These are phyloP conservation scores for Cairina moschata DNA, from an alignment of 2,113 vertebrate species.

Conservation along the genomic window DNA sequence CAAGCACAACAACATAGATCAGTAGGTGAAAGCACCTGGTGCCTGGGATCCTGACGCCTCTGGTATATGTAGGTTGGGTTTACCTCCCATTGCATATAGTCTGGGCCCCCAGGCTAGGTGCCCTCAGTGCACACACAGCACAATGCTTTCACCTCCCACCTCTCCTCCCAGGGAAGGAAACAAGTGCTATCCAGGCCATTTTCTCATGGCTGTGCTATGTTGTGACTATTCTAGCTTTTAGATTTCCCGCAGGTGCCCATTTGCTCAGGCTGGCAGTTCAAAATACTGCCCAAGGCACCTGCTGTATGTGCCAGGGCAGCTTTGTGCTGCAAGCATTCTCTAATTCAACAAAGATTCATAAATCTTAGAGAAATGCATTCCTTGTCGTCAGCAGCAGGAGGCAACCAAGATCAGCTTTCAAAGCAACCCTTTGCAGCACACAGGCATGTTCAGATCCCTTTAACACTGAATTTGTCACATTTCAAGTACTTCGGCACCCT, in stretches of 20 bases:
- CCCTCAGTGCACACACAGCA: accelerated
- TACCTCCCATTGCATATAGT: background rate
- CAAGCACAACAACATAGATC: background rate
- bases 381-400: background rate
- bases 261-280: background rate
- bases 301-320: background rate
- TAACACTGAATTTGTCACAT: background rate
- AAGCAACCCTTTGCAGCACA: background rate
- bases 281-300: background rate
- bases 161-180: background rate
- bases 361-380: background rate
- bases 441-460: background rate
- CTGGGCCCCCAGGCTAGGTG: background rate
- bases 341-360: background rate
- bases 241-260: background rate
- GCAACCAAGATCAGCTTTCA: background rate
- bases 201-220: background rate
- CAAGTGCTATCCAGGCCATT: background rate
- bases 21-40: background rate
- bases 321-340: background rate
- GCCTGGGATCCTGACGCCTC: background rate
- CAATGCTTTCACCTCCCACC: background rate
- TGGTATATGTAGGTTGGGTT: background rate
- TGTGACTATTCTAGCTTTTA: background rate
- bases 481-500: background rate